Evolutionary conservation across 2,888 invertebrate species (phyloP), one percentile per base, ranked within the genome.

Genomic region (Oconnorella tubifera): DNA sequence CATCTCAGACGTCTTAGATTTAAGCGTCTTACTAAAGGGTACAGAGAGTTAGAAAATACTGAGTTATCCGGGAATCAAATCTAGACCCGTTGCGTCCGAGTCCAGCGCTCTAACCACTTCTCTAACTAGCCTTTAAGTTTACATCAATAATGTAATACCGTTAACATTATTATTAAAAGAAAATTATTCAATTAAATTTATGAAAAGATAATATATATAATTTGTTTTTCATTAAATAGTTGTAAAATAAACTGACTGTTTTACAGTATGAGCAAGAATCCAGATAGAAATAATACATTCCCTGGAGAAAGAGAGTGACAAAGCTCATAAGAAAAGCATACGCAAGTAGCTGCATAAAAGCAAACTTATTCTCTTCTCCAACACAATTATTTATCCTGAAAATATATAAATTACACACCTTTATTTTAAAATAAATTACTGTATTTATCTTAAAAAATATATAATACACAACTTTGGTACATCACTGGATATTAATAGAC

Each of bases 321-420:
- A 72, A 40, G 56, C 78, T 70, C 58, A 80, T 70, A 19, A 77
- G 58, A 25, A 75, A 73, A 32, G 79, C 90, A 79, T 90, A 91
- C 49, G 90, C 84, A 69, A 91, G 84, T 60, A 81, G 72, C 68
- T 75, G 74, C 32, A 77, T 60, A 66, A 81, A 81, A n/a, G 74
- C 69, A 68, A 74, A 79, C 63, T 80, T 80, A 68, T 81, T 81
- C 23, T 72, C 78, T 63, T 80, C 78, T n/a, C 81, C 81, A 0
- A 82, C 81, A 74, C 81, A 82, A 71, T 82, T 82, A 73, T 82
- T 82, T 63, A 82, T 78, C 81, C 81, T 81, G 71, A 33, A 74
- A 71, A 59, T 56, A 66, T 68, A 48, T 25, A 51, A 51, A 40
- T 6, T 40, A 14, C 40, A 40, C 6, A 40, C 40, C 19, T n/a